Evolutionary conservation across 2,797 vertebrate genomes (phyloP).

Genomic region (Odontamblyopus lacepedii): DNA sequence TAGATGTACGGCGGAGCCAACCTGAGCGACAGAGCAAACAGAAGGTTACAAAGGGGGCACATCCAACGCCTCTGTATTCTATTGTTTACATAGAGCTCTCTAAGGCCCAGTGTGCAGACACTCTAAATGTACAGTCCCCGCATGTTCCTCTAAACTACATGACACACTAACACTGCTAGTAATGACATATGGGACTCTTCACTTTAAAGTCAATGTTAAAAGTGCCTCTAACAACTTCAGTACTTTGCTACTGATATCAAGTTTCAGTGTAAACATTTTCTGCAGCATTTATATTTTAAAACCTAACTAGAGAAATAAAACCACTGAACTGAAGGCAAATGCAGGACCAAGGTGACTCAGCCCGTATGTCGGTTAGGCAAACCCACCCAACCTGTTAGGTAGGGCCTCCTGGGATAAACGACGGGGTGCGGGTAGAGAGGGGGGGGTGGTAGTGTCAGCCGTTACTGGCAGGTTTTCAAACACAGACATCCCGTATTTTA

Average conservation of each 20-base stretch:
- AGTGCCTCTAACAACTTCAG: neutral
- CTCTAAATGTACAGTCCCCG: slow-evolving; percentile 20
- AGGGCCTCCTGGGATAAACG: slow-evolving; percentile 44
- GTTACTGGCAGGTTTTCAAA: slow-evolving; percentile 78
- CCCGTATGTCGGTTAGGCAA: slow-evolving; percentile 57
- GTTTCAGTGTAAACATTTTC: neutral
- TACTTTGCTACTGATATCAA: neutral
- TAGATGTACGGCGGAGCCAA: slow-evolving; percentile 90
- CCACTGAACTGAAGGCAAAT: neutral
- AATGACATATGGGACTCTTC: neutral
- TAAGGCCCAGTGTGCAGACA: slow-evolving; percentile 16
- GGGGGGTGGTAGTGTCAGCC: slow-evolving; percentile 61
- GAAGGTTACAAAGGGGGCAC: slow-evolving; percentile 14
- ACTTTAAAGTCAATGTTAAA: neutral
- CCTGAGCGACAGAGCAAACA: slow-evolving; percentile 71
- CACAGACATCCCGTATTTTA: slow-evolving; percentile 73
- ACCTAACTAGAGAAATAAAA: neutral
- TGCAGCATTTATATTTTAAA: neutral
- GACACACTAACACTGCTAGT: neutral
- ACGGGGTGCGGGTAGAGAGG: slow-evolving; percentile 7
- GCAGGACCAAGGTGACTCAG: slow-evolving; percentile 48
- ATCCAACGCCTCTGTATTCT: slow-evolving; percentile 34
- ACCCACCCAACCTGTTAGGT: slow-evolving; percentile 71
- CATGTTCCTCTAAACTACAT: slow-evolving; percentile 17
- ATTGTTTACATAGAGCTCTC: slow-evolving; percentile 51